Percentiles rank a stretch among this genome's conserved stretches.
These are phyloP conservation scores for Araneus ventricosus DNA, from an alignment of 1,140 invertebrate species.

Conservation along the genomic window DNA sequence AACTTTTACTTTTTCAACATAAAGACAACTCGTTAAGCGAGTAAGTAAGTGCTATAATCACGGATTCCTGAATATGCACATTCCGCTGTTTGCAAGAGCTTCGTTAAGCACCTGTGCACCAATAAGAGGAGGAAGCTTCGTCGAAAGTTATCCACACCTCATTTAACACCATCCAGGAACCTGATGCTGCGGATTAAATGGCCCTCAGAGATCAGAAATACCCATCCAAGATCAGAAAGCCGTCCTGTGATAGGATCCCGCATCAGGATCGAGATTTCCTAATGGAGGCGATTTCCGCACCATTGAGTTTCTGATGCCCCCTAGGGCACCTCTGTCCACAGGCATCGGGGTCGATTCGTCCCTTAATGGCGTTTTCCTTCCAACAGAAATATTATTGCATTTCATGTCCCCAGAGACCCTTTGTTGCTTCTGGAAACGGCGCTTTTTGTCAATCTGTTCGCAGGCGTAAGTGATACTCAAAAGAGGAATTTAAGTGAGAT, in stretches of 20 bases:
- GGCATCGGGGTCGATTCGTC: no score
- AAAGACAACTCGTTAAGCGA: no score
- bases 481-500: no score
- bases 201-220: background rate
- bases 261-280: background rate
- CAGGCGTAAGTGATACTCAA: no score
- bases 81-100: background rate
- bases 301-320: background rate
- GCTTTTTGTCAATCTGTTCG: no score
- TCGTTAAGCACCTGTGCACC: background rate
- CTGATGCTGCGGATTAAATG: constrained; percentile 3
- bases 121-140: background rate
- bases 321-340: background rate
- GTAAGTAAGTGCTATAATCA: background rate
- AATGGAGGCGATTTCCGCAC: constrained; percentile 13
- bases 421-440: no score
- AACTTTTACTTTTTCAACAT: no score
- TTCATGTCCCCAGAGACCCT: background rate
- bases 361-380: background rate
- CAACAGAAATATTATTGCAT: background rate
- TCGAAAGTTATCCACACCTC: background rate
- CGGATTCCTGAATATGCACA: background rate
- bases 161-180: background rate
- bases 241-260: background rate
- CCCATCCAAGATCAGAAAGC: background rate